Evolutionary conservation across 2,888 invertebrate genomes (phyloP), one percentile per base, ranked within the genome.

Genomic region (Agapetus fuscipes): DNA sequence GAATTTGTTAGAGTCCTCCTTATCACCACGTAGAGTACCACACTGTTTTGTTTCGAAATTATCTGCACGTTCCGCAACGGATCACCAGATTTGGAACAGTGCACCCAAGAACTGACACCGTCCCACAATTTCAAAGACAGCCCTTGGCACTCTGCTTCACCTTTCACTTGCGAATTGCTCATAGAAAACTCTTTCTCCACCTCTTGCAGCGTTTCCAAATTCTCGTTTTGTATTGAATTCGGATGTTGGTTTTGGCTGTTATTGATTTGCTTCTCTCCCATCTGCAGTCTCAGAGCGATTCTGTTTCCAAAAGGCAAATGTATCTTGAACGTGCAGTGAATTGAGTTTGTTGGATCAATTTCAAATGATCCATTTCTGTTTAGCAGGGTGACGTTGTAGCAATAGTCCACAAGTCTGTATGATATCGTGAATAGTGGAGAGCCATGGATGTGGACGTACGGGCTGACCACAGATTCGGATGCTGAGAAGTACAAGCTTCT

Each of bases 261-360:
- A 17, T 43, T 43, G 14, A 40, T 12, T 5, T 41, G 25, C 14
- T 36, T 43, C 51, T 54, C 41, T 42, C 74, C 75, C 66, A 74
- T 71, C 57, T 73, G 69, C 11, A 78, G 59, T n/a, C 69, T 66
- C 41, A 79, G 51, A n/a, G 76, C 74, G 7, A 81, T 74, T 43
- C 75, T 64, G 57, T 80, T 78, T 2, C 83, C 83, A 53, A 78
- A 81, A 2, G 83, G 82, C 50, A 83, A 58, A 53, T 79, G 78
- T 36, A 83, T 77, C 50, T 70, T 68, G 57, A 80, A 82, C 15
- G 78, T 78, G 58, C 83, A 83, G 49, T 72, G 63, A 16, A 81
- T 59, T 30, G 72, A 71, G 10, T 66, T 62, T 1, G 66, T 69
- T 5, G 76, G 76, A 49, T 73, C 72, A 55, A 79, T 65, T 56